phyloP scores from a whole-genome alignment of 2,797 vertebrate species.

The Thripadectes ignobilis region DNA sequence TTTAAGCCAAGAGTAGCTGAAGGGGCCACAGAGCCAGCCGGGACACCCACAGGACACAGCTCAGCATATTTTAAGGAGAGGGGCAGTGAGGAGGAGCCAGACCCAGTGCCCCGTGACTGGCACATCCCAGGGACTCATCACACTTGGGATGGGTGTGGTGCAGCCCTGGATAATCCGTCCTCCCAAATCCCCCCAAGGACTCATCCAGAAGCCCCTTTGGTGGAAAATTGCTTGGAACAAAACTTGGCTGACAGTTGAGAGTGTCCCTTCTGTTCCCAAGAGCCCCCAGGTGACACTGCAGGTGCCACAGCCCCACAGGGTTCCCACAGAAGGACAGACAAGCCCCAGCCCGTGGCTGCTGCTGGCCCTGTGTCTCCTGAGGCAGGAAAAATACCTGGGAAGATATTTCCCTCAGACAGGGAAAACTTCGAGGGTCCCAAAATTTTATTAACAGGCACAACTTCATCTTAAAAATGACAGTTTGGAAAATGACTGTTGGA shows the following conservation, averaged over 20 bases:
- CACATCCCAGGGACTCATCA: background rate
- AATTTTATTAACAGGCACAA: background rate
- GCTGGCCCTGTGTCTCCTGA: background rate
- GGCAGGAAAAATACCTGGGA: background rate
- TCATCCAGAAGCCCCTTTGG: accelerated
- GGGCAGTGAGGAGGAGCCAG: background rate
- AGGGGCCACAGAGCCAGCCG: accelerated
- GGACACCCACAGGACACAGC: accelerated
- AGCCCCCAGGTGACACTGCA: background rate
- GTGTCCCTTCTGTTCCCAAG: background rate
- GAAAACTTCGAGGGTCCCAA: background rate
- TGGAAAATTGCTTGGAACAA: background rate
- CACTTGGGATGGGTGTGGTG: background rate
- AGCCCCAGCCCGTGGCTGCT: background rate
- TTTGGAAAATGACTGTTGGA: too few relatives aligned
- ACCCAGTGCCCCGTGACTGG: background rate
- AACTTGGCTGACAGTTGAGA: background rate
- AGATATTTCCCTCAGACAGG: background rate
- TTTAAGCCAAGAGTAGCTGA: accelerated
- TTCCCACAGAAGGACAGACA: background rate
- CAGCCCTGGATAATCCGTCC: background rate
- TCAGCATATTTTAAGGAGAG: background rate
- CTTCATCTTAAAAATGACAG: background rate
- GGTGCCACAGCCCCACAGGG: accelerated
- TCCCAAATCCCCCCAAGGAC: background rate